Percentiles rank a stretch among this genome's conserved stretches.
These are phyloP conservation scores for Andrena trimmerana DNA, from an alignment of 2,888 invertebrate species.

Conservation along the genomic window DNA sequence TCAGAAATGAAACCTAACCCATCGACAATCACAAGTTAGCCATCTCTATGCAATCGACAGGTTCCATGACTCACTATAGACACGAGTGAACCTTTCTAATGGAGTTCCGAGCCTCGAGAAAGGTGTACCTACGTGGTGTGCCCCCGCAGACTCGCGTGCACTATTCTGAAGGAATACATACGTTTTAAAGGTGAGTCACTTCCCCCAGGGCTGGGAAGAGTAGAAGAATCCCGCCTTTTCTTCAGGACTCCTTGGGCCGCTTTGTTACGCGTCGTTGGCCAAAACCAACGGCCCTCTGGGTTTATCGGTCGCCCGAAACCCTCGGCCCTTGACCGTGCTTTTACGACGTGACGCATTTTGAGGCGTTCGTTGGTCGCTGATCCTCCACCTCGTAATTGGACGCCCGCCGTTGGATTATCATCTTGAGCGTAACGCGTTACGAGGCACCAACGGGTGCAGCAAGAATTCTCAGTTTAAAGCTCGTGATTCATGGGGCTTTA, in stretches of 20 bases:
- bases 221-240: background rate
- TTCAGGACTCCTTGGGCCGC: constrained; percentile 16
- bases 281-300: constrained; percentile 34
- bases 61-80: background rate
- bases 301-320: constrained; percentile 46
- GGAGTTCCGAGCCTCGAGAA: background rate
- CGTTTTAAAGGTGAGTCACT: constrained; percentile 47
- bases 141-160: constrained; percentile 12
- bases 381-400: constrained; percentile 15
- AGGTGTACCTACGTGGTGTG: constrained; percentile 26
- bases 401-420: constrained; percentile 18
- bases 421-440: background rate
- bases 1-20: background rate
- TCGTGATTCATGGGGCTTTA: background rate
- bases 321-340: constrained; percentile 39
- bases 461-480: constrained; percentile 24
- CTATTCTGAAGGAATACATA: constrained; percentile 29
- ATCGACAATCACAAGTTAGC: background rate
- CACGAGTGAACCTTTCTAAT: constrained; percentile 14
- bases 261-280: constrained; percentile 46
- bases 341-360: constrained; percentile 37
- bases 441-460: background rate
- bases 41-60: background rate
- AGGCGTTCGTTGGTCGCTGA: background rate
- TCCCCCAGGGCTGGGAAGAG: constrained; percentile 1